Base-by-base conservation (phyloP, 2,888 invertebrate genomes). In the Lacanobia oleracea region DNA sequence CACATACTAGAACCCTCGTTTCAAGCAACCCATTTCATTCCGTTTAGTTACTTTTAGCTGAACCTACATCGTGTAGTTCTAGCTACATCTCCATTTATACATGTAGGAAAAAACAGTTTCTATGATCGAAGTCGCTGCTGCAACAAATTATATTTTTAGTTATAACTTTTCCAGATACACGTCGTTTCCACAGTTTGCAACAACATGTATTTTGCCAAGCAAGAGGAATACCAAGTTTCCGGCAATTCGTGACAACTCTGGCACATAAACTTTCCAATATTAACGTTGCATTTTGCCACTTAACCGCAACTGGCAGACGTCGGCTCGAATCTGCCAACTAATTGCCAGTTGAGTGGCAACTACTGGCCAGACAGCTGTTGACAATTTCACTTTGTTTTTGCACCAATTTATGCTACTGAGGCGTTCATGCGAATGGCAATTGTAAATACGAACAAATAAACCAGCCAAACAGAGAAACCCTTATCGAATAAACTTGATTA, bases 311-410 rank as follows among this genome's bases (percentile, higher is more conserved):
- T 83, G 81, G 71, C 84, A 84, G 74, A 72, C 65, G 74, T 75
- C 77, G 37, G 18, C 16, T 65, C 50, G 21, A 67, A 71, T 72
- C 60, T 71, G 72, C 61, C 72, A 77, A 56, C 78, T 83, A 83
- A 86, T 83, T 86, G 67, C 77, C 62, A 76, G 53, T 70, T 68
- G 70, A 80, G 54, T 77, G 69, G 77, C 65, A 73, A 69, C 63
- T 63, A 73, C 57, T 72, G 62, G 72, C 67, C 67, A 69, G 66
- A 67, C 80, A 67, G 66, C 60, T 71, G 71, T 51, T 67, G 45
- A 59, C 60, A 37, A 40, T 16, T 51, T 33, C 23, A 14, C 12
- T 61, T 62, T 54, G 43, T 64, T 79, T 79, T 54, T 64, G 23
- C 48, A 59, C 60, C 8, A 59, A 33, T 53, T 53, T 53, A 40